These are phyloP conservation scores for Phrynocephalus forsythii DNA, from an alignment of 2,797 vertebrate species.

Conservation along the genomic window DNA sequence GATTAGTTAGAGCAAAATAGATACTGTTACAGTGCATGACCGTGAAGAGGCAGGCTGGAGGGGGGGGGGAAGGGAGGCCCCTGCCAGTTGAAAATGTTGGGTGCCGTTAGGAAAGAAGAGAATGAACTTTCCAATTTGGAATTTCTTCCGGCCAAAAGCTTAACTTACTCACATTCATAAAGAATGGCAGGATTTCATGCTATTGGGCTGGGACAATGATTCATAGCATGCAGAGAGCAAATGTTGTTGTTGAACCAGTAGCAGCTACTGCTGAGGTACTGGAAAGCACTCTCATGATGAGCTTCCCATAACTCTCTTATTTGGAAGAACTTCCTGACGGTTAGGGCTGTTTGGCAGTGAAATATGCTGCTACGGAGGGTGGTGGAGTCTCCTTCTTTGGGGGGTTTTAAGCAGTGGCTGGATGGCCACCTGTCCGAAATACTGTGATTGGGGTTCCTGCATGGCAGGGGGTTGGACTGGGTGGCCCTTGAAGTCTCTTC, in stretches of 20 bases:
- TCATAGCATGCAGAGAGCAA: neutral
- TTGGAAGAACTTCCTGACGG: too few species aligned
- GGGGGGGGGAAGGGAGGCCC: neutral
- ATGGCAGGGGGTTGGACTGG: too few species aligned
- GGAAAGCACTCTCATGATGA: neutral
- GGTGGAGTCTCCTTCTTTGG: too few species aligned
- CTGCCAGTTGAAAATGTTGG: slow-evolving; percentile 11
- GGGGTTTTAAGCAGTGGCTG: too few species aligned
- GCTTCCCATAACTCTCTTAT: neutral
- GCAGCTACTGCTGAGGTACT: neutral
- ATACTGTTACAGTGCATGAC: neutral
- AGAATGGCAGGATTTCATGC: slow-evolving; percentile 32
- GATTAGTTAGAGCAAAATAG: neutral
- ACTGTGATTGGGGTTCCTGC: too few species aligned
- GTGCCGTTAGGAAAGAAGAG: slow-evolving; percentile 6
- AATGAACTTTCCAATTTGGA: neutral
- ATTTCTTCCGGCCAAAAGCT: slow-evolving; percentile 22
- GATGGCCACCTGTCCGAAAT: too few species aligned
- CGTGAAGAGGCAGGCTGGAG: neutral
- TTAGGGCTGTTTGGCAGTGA: too few species aligned
- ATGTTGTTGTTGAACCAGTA: slow-evolving; percentile 5
- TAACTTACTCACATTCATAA: neutral
- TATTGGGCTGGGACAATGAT: slow-evolving; percentile 11
- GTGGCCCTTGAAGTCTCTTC: too few species aligned
- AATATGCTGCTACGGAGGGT: too few species aligned